A percentile compares a stretch with the other conserved stretches of the same genome.
These are phyloP conservation scores for Yponomeuta plumbellus DNA, from an alignment of 2,888 invertebrate genomes.

Conservation along the genomic window DNA sequence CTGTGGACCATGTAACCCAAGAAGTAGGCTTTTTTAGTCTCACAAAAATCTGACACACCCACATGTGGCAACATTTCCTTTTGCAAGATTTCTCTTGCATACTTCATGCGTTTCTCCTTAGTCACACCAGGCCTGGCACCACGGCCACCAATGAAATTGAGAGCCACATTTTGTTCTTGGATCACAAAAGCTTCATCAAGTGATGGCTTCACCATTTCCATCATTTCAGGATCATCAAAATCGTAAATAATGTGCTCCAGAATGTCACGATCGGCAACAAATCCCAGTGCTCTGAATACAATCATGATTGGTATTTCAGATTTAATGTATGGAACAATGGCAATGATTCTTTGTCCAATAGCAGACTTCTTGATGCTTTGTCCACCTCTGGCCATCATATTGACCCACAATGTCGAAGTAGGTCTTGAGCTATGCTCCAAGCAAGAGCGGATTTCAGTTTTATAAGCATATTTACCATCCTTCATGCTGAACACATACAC, in stretches of 20 bases:
- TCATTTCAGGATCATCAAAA: slow-evolving; percentile 99
- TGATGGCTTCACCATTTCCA: slow-evolving; percentile 99
- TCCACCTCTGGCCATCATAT: slow-evolving; percentile 99
- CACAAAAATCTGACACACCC: slow-evolving; percentile 99
- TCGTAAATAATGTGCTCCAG: slow-evolving; percentile 99
- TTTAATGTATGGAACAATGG: slow-evolving; percentile 98
- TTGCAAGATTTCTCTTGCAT: slow-evolving; percentile 98
- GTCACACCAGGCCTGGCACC: slow-evolving; percentile 99
- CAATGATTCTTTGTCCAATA: slow-evolving; percentile 98
- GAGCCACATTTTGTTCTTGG: slow-evolving; percentile 98
- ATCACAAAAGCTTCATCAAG: slow-evolving; percentile 99
- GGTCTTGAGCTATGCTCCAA: slow-evolving; percentile 88
- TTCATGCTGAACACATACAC: slow-evolving; percentile 99
- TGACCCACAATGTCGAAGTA: slow-evolving; percentile 98
- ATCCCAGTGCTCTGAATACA: slow-evolving; percentile 98
- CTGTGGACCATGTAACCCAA: slow-evolving; percentile 99
- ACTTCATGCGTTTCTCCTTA: slow-evolving; percentile 99
- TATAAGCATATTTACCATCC: slow-evolving; percentile 99
- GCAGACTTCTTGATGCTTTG: slow-evolving; percentile 98
- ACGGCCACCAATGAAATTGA: slow-evolving; percentile 98
- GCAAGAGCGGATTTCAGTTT: slow-evolving; percentile 96
- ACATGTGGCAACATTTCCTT: slow-evolving; percentile 99
- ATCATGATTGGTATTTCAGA: slow-evolving; percentile 99
- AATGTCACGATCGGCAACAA: slow-evolving; percentile 99
- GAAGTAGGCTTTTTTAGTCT: slow-evolving; percentile 99